Conservation (phyloP, 2,888 invertebrate genomes). For the Adelphocoris suturalis region DNA sequence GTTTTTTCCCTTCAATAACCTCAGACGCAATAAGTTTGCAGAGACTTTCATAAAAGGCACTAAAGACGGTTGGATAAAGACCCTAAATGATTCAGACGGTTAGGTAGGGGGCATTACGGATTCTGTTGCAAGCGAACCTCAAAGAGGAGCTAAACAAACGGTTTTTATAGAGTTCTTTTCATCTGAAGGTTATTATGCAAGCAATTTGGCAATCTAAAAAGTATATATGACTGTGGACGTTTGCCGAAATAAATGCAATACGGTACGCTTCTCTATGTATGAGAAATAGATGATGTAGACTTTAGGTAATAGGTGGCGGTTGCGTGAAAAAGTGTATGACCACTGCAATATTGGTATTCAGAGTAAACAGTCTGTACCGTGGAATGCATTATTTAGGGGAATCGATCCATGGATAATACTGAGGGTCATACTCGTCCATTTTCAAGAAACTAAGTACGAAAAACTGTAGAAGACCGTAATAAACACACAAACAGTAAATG, state of each 20-base stretch:
- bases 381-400: no score
- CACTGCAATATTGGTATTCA: no score
- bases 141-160: constrained; percentile 27
- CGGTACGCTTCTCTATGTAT: no score
- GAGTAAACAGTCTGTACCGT: no score
- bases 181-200: not conserved
- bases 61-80: constrained; percentile 20
- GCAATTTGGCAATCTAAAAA: not conserved
- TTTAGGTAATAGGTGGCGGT: no score
- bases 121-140: not conserved
- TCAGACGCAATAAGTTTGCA: constrained; percentile 50
- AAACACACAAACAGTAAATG: no score
- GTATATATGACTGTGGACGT: not conserved
- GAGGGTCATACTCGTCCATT: no score
- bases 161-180: not conserved
- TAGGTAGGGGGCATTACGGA: constrained; percentile 7
- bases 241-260: not conserved
- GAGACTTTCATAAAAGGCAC: constrained; percentile 25
- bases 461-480: no score
- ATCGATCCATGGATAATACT: no score
- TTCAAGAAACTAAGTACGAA: no score
- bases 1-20: constrained; percentile 29
- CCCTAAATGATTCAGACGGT: constrained; percentile 25
- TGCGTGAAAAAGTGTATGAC: no score
- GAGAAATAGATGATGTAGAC: no score